Evolutionary conservation across 2,797 vertebrate species (phyloP).

Genomic region (Sitta carolinensis): DNA sequence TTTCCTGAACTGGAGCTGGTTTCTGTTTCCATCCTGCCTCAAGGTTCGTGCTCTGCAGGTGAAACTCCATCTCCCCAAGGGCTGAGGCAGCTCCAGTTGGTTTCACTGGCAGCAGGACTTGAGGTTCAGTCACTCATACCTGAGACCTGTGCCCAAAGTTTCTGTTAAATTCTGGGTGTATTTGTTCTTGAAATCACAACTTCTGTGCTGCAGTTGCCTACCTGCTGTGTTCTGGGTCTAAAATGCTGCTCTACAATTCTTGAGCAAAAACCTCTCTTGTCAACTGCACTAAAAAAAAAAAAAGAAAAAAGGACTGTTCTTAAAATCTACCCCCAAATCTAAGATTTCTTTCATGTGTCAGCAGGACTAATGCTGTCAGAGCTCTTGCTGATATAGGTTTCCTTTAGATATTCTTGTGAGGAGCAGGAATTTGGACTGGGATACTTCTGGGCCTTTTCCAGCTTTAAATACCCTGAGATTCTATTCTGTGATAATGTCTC

Average conservation of each 20-base stretch:
- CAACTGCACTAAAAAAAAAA: not conserved
- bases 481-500: rapidly evolving
- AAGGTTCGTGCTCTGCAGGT: not conserved
- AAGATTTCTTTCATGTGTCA: not conserved
- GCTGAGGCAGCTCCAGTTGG: not conserved
- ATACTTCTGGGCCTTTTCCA: not conserved
- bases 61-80: not conserved
- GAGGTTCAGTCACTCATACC: not conserved
- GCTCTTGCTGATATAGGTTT: not conserved
- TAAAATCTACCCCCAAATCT: not conserved
- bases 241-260: not conserved
- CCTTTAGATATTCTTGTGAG: not conserved
- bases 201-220: not conserved
- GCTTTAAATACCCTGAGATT: not conserved
- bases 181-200: not conserved
- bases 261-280: not conserved
- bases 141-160: not conserved
- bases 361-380: not conserved
- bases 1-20: not conserved
- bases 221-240: not conserved
- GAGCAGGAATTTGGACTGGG: not conserved
- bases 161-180: not conserved
- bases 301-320: not conserved
- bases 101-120: not conserved
- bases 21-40: not conserved